A percentile compares a stretch with the other conserved stretches of the same genome.
Conservation (phyloP, 2,888 invertebrate species). For the Xanthorhoe spadicearia region DNA sequence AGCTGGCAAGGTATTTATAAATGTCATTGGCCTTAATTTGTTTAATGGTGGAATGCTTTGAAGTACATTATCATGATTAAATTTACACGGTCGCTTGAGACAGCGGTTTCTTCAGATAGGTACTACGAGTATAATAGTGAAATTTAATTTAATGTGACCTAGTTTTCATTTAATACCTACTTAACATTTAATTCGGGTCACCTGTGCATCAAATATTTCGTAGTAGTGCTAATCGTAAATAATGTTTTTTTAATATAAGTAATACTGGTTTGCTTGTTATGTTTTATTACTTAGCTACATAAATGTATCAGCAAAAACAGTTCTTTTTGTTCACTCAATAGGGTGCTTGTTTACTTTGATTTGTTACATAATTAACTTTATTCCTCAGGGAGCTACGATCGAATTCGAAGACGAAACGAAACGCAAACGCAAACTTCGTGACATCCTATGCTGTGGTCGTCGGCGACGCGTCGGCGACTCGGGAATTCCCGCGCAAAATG, state of each 20-base stretch:
- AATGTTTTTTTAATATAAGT: no score
- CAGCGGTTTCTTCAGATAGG: neutral
- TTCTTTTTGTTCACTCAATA: no score
- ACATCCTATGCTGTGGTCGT: conserved; percentile 71
- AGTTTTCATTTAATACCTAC: neutral
- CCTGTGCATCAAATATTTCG: no score
- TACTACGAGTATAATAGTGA: neutral
- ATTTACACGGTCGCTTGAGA: neutral
- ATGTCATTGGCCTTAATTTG: neutral
- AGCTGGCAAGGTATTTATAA: conserved; percentile 69
- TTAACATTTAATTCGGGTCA: no score
- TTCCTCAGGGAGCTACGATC: conserved; percentile 50
- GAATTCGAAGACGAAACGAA: conserved; percentile 76
- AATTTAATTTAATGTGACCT: neutral
- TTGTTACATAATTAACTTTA: neutral
- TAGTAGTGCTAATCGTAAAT: no score
- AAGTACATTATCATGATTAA: conserved; percentile 1
- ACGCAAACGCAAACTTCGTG: conserved; percentile 78
- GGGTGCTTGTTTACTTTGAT: no score
- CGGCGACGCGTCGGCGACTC: conserved; percentile 63
- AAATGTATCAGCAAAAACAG: no score
- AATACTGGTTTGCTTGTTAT: no score
- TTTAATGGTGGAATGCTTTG: neutral
- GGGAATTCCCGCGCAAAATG: conserved; percentile 36
- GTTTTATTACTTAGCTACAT: no score